phyloP scores from a whole-genome alignment of 2,888 invertebrate genomes.

The Nephrocerus scutellatus region DNA sequence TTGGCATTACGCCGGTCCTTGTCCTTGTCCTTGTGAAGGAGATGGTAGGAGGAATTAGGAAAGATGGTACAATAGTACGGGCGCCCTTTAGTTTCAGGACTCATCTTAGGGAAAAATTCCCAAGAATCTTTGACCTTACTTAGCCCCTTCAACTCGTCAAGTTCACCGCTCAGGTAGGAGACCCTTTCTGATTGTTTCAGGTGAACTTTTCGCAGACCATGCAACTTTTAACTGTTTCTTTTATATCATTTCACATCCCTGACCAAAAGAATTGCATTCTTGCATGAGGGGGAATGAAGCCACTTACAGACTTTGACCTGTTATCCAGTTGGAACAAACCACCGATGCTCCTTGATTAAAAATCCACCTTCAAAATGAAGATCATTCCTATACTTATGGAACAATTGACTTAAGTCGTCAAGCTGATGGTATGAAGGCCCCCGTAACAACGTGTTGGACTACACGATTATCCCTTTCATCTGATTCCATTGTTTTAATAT shows the following conservation, averaged over 20 bases:
- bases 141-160: no score
- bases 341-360: slow-evolving; percentile 9
- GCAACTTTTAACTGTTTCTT: slow-evolving; percentile 1
- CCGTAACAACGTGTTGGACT: slow-evolving; percentile 8
- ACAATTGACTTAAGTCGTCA: slow-evolving; percentile 10
- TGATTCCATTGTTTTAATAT: neutral
- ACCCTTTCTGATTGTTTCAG: slow-evolving; percentile 6
- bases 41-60: no score
- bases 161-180: no score
- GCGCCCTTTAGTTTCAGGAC: no score
- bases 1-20: no score
- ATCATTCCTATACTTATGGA: slow-evolving; percentile 9
- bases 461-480: slow-evolving; percentile 14
- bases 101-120: no score
- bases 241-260: slow-evolving; percentile 2
- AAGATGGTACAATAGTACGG: no score
- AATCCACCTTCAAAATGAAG: slow-evolving; percentile 16
- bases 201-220: slow-evolving; percentile 6
- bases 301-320: slow-evolving; percentile 7
- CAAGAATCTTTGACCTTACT: no score
- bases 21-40: no score
- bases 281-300: slow-evolving; percentile 15
- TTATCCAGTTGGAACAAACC: slow-evolving; percentile 11
- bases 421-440: slow-evolving; percentile 16
- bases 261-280: slow-evolving; percentile 21